phyloP scores from a whole-genome alignment of 2,797 vertebrate species.

The Coracias cyanogaster region DNA sequence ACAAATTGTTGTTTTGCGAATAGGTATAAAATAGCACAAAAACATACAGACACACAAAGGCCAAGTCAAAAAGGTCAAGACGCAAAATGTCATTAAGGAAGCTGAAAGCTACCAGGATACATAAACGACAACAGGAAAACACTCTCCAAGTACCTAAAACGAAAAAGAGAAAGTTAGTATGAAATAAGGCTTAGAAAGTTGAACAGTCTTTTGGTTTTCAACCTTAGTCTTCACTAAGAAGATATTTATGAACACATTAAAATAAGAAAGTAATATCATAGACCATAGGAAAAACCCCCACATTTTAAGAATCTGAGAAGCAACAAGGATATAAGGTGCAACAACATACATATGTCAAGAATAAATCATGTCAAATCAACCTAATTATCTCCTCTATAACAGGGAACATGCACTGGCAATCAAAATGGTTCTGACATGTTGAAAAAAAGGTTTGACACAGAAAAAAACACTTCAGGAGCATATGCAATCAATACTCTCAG shows the following conservation, averaged over 20 bases:
- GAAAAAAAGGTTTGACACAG: background rate
- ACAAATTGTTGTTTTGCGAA: background rate
- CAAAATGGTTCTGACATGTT: background rate
- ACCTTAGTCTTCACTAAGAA: background rate
- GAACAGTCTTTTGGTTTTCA: background rate
- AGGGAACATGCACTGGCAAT: background rate
- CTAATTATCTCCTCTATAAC: background rate
- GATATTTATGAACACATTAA: background rate
- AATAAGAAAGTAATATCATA: background rate
- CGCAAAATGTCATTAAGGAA: background rate
- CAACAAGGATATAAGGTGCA: background rate
- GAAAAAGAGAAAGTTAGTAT: background rate
- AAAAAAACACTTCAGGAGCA: background rate
- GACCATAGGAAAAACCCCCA: rapidly evolving
- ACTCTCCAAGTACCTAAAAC: background rate
- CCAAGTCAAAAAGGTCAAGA: background rate
- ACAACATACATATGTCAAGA: background rate
- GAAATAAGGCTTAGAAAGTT: background rate
- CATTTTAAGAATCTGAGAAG: background rate
- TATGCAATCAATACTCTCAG: background rate
- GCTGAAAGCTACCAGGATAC: background rate
- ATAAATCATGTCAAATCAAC: background rate
- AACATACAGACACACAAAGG: background rate
- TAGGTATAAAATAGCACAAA: background rate
- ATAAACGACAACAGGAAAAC: background rate